Percentiles rank a stretch among this genome's conserved stretches.
phyloP scores from a whole-genome alignment of 2,888 invertebrate genomes.

The Heterodera filipjevi region DNA sequence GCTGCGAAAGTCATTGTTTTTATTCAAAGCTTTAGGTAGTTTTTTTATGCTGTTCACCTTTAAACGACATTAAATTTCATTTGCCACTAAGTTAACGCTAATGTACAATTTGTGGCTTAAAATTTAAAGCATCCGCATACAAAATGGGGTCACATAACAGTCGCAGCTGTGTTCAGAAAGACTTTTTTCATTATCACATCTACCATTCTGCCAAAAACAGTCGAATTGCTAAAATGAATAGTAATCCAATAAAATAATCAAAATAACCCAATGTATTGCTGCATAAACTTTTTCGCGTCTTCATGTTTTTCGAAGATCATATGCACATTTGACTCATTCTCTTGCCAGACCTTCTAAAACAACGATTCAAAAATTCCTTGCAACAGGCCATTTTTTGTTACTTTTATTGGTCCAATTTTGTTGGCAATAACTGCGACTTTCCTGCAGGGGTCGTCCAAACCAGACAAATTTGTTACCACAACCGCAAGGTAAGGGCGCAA shows the following conservation, averaged over 20 bases:
- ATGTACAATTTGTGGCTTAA: no score
- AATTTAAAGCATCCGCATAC: no score
- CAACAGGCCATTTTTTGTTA: no score
- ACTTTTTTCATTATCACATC: constrained; percentile 11
- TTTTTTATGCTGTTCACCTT: no score
- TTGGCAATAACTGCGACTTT: neutral
- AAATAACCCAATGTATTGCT: constrained; percentile 56
- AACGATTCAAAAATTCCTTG: no score
- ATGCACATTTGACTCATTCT: constrained; percentile 49
- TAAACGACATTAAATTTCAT: no score
- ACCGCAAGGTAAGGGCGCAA: constrained; percentile 52
- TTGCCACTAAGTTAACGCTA: no score
- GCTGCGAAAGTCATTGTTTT: no score
- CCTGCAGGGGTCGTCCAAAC: neutral
- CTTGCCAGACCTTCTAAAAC: constrained; percentile 59
- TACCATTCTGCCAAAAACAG: neutral
- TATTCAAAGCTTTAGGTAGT: no score
- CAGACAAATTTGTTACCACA: constrained; percentile 48
- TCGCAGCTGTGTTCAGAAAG: neutral
- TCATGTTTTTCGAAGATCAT: constrained; percentile 59
- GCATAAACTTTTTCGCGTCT: constrained; percentile 60
- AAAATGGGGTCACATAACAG: no score
- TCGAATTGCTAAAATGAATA: neutral
- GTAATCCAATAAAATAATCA: neutral
- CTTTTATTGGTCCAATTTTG: neutral